Evolutionary conservation across 1,140 invertebrate genomes (phyloP).

Genomic region (Battus philenor): DNA sequence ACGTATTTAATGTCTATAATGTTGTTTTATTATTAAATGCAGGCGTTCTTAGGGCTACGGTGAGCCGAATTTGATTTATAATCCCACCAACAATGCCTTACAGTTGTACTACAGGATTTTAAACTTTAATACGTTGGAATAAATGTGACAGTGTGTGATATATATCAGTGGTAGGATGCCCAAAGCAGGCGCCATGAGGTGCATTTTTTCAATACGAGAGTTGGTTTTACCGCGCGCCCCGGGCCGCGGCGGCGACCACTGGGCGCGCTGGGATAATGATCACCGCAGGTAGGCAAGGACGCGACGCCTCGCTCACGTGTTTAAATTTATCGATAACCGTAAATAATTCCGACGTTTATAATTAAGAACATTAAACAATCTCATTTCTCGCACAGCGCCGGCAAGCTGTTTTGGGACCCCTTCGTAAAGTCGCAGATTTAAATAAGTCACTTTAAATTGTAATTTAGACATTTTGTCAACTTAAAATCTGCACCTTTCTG

Average conservation of each 20-base stretch:
- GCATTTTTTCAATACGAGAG: constrained; percentile 54
- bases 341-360: constrained; percentile 15
- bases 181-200: constrained; percentile 54
- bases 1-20: constrained; percentile 46
- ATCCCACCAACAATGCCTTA: constrained; percentile 6
- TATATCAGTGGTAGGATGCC: constrained; percentile 16
- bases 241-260: too few relatives aligned
- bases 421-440: too few relatives aligned
- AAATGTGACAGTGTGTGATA: constrained; percentile 11
- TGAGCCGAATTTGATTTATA: constrained; percentile 63
- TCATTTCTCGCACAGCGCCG: too few relatives aligned
- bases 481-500: too few relatives aligned
- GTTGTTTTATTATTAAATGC: constrained; percentile 58
- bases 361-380: constrained; percentile 6
- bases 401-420: too few relatives aligned
- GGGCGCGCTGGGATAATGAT: constrained; percentile 31
- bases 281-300: constrained; percentile 36
- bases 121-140: background rate
- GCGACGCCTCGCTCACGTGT: constrained; percentile 7
- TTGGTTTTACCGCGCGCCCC: constrained; percentile 65
- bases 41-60: constrained; percentile 42
- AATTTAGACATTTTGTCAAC: too few relatives aligned
- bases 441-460: too few relatives aligned
- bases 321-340: constrained; percentile 16
- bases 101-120: background rate